These are phyloP conservation scores for Hypomesus transpacificus DNA, from an alignment of 2,113 vertebrate species.

Conservation along the genomic window DNA sequence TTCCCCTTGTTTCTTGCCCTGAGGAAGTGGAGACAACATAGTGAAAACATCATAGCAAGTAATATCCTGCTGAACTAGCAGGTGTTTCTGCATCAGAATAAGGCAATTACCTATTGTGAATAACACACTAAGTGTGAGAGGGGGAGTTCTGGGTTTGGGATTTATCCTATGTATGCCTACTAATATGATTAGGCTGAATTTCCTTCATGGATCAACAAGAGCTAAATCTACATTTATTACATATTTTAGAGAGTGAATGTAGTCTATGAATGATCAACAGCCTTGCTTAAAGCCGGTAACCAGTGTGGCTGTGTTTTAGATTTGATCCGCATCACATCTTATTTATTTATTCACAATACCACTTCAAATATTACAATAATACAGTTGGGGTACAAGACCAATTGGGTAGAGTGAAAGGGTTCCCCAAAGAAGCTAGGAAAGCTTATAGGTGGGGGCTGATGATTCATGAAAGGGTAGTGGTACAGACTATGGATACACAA, in stretches of 20 bases:
- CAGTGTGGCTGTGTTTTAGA: too few relatives aligned
- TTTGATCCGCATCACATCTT: too few relatives aligned
- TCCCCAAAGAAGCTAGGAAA: too few relatives aligned
- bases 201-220: conserved; percentile 13
- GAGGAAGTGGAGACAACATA: conserved; percentile 34
- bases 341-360: too few relatives aligned
- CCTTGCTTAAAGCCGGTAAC: too few relatives aligned
- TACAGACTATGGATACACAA: too few relatives aligned
- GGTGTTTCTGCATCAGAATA: conserved; percentile 38
- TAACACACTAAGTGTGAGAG: conserved; percentile 5
- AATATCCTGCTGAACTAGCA: conserved; percentile 29
- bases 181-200: conserved; percentile 35
- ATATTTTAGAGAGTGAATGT: conserved; percentile 18
- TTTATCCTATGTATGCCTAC: conserved; percentile 20
- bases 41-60: conserved; percentile 26
- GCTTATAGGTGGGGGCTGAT: too few relatives aligned
- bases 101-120: conserved; percentile 45
- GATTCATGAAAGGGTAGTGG: too few relatives aligned
- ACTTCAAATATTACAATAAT: too few relatives aligned
- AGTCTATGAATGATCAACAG: neutral
- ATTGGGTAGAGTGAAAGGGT: too few relatives aligned
- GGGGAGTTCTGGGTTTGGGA: conserved; percentile 15
- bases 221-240: conserved; percentile 25
- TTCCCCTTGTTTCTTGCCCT: conserved; percentile 30
- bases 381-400: too few relatives aligned